Percentiles rank a stretch among this genome's conserved stretches.
phyloP scores from a whole-genome alignment of 2,113 vertebrate species.

The Protobothrops flavoviridis region DNA sequence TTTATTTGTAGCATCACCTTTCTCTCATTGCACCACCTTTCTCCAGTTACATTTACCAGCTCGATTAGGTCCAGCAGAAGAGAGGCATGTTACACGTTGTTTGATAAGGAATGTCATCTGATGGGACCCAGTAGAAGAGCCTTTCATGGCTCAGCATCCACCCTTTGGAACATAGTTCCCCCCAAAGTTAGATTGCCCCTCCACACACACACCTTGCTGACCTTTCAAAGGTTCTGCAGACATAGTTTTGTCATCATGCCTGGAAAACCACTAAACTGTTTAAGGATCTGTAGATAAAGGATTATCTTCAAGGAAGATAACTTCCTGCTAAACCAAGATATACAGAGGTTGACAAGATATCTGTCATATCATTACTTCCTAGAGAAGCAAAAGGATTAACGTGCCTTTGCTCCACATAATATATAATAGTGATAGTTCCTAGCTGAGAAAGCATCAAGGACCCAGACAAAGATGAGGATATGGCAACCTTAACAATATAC shows the following conservation, averaged over 20 bases:
- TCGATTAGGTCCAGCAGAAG: not conserved
- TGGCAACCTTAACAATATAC: not conserved
- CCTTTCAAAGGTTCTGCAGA: not conserved
- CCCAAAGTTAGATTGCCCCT: not conserved
- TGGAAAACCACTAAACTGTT: slow-evolving; percentile 1
- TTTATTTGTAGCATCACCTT: not conserved
- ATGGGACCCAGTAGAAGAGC: not conserved
- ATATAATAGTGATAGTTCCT: slow-evolving; percentile 3
- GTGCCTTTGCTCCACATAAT: not conserved
- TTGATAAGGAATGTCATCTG: not conserved
- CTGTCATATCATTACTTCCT: slow-evolving; percentile 18
- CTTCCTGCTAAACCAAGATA: slow-evolving; percentile 2
- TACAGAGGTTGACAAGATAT: slow-evolving; percentile 9
- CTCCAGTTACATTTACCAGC: not conserved
- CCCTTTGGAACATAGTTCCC: not conserved
- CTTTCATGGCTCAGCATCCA: not conserved
- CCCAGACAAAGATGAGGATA: not conserved
- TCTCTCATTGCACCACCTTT: not conserved
- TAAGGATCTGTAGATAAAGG: slow-evolving; percentile 1
- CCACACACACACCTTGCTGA: not conserved
- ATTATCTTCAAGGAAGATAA: not conserved
- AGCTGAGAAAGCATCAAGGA: not conserved
- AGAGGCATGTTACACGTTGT: not conserved
- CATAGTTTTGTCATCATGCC: not conserved
- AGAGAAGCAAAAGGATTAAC: not conserved